Evolutionary conservation across 2,888 invertebrate genomes (phyloP).

Genomic region (Cheilosia scutellata): DNA sequence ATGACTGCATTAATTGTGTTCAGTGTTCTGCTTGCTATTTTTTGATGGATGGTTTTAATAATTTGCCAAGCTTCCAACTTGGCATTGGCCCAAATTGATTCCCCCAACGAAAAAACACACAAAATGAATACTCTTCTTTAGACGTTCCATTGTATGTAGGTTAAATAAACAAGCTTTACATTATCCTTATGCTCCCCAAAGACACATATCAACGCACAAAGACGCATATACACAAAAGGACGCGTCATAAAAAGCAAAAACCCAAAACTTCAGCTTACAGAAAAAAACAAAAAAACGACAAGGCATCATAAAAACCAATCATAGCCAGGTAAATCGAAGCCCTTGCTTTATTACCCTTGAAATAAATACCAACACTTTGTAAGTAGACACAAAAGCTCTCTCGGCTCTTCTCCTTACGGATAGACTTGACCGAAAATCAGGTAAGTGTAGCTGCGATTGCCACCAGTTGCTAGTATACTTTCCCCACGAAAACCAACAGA

Average conservation of each 20-base stretch:
- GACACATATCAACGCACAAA: conserved; percentile 3
- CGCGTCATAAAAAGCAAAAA: conserved; percentile 17
- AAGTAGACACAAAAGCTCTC: conserved; percentile 26
- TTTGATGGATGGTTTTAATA: neutral
- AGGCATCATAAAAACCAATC: conserved; percentile 37
- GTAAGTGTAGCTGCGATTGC: conserved; percentile 9
- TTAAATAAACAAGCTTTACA: conserved; percentile 38
- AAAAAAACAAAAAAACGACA: neutral
- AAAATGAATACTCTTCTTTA: neutral
- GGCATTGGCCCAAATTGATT: conserved; percentile 45
- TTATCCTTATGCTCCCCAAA: conserved; percentile 14
- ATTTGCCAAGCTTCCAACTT: conserved; percentile 12
- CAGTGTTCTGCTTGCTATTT: neutral
- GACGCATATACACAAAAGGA: neutral
- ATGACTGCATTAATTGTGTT: neutral
- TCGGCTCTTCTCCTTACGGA: conserved; percentile 12
- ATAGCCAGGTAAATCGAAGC: conserved; percentile 58
- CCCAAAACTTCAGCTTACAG: neutral
- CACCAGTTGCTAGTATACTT: conserved; percentile 66
- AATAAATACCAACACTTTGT: conserved; percentile 28
- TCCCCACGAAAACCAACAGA: conserved; percentile 46
- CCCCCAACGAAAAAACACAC: neutral
- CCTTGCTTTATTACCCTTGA: conserved; percentile 70
- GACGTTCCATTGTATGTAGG: conserved; percentile 17
- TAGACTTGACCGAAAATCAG: conserved; percentile 26